A percentile compares a stretch with the other conserved stretches of the same genome.
phyloP scores from a whole-genome alignment of 2,113 vertebrate species.

The Gymnobelideus leadbeateri region DNA sequence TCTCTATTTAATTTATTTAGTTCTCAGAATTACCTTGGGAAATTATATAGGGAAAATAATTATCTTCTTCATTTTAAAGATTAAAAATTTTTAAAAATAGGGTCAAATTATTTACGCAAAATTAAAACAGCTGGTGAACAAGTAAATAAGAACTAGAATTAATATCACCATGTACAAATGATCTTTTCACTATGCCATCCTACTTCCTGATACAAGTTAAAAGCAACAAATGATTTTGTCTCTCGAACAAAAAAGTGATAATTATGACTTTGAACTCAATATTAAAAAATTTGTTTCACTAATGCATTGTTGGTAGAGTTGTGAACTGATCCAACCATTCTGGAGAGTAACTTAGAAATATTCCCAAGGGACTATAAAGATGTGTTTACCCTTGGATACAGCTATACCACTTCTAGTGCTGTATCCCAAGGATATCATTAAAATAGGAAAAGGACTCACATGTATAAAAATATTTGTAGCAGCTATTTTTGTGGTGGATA shows the following conservation, averaged over 20 bases:
- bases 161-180: neutral
- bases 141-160: neutral
- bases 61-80: slow-evolving; percentile 26
- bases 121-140: slow-evolving; percentile 27
- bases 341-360: no score
- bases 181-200: neutral
- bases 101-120: slow-evolving; percentile 17
- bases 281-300: neutral
- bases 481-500: no score
- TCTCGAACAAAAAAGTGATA: neutral
- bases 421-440: no score
- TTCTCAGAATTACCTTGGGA: neutral
- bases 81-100: slow-evolving; percentile 24
- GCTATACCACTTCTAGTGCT: no score
- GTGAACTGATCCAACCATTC: no score
- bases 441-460: no score
- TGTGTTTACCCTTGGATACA: no score
- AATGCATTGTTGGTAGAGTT: no score
- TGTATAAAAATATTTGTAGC: no score
- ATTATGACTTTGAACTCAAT: slow-evolving; percentile 16
- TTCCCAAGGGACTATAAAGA: no score
- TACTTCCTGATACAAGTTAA: neutral
- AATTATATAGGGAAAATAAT: neutral
- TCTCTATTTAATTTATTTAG: neutral
- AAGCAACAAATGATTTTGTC: neutral